Evolutionary conservation across 92 coral and sea anemone genomes (phyloP), one percentile per base, ranked within the genome.

Genomic region (Epizoanthus rinbou): DNA sequence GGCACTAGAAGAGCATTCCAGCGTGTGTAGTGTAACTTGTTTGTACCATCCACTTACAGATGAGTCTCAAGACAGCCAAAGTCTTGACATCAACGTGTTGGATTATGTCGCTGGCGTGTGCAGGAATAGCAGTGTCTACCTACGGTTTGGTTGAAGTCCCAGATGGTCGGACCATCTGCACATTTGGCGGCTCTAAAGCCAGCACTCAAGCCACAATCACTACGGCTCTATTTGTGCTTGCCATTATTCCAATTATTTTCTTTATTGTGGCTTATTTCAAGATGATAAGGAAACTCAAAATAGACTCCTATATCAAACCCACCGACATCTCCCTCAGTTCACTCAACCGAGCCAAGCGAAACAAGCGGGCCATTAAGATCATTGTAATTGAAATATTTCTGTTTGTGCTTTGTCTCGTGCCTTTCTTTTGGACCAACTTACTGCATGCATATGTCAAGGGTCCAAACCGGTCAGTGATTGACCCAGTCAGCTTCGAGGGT

Each of bases 301-400:
- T 28, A 21, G 76, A 71, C 58, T 71, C 57, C 1, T 22, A 71
- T 23, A 23, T 71, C 76, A 71, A 56, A 0, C 76, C 76, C 8
- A 71, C 57, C 10, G 76, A 71, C 33, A 43, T 39, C 33, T 71
- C 76, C 7, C 3, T 71, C 23, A 71, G 76, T 31, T 71, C 76
- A 10, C 43, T 71, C 18, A 71, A 71, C 58, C 76, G 76, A 2
- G 33, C 57, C 76, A 71, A 71, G 10, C 21, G 76, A n/a, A 71
- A 71, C 76, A 71, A 45, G 15, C 45, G 57, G 6, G 76, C 76
- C 17, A 23, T 71, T 71, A 71, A 43, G 18, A 71, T 71, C 17
- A 57, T 71, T 21, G 57, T 6, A 10, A 71, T 71, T 16, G 76
- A 71, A 8, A 1, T 71, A 0, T 21, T 39, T 2, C 76, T 71